Evolutionary conservation across 1,140 invertebrate genomes (phyloP).

Genomic region (Acromyrmex charruanus): DNA sequence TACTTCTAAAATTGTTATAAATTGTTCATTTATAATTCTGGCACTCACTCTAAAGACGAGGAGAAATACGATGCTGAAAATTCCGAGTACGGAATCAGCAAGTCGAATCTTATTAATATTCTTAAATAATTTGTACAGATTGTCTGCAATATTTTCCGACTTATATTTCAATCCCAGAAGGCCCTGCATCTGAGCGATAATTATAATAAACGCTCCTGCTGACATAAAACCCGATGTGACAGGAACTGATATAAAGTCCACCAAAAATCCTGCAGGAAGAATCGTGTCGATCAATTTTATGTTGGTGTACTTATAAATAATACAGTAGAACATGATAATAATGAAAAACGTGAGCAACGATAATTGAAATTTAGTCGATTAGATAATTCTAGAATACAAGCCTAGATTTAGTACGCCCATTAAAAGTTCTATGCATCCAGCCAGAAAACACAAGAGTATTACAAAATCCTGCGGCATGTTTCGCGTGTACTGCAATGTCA

Average conservation of each 20-base stretch:
- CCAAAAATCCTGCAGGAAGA: constrained; percentile 92
- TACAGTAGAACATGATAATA: background rate
- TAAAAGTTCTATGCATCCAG: constrained; percentile 91
- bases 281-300: constrained; percentile 7
- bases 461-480: constrained; percentile 92
- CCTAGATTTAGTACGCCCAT: constrained; percentile 93
- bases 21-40: constrained; percentile 14
- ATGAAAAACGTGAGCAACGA: background rate
- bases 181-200: constrained; percentile 95
- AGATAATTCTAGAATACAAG: constrained; percentile 79
- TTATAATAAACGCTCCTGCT: constrained; percentile 96
- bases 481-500: constrained; percentile 91
- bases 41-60: constrained; percentile 89
- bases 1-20: background rate
- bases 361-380: background rate
- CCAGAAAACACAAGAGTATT: constrained; percentile 92
- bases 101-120: constrained; percentile 87
- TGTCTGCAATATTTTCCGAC: constrained; percentile 88
- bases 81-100: constrained; percentile 89
- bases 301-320: background rate
- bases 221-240: constrained; percentile 97
- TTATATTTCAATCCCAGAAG: constrained; percentile 91
- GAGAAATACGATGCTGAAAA: constrained; percentile 89
- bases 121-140: constrained; percentile 88
- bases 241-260: constrained; percentile 96